Evolutionary conservation across 2,113 vertebrate genomes (phyloP).

Genomic region (Cochlearius cochlearius): DNA sequence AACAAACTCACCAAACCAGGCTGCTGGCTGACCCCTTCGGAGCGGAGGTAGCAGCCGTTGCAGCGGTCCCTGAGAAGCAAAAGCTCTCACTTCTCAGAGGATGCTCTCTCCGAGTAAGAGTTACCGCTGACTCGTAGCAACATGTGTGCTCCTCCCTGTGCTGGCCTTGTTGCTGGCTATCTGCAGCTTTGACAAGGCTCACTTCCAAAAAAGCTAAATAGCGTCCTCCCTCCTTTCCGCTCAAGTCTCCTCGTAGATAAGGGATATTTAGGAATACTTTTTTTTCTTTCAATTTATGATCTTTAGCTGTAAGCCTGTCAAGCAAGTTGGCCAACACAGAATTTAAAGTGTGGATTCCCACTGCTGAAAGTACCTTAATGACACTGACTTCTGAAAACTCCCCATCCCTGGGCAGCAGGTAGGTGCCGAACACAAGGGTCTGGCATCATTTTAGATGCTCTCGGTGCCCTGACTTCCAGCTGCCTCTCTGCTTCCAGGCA

Average conservation of each 20-base stretch:
- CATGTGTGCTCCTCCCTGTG: not conserved
- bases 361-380: not conserved
- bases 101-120: not conserved
- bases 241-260: not conserved
- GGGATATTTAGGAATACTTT: not conserved
- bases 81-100: not conserved
- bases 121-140: accelerated
- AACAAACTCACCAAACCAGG: not conserved
- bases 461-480: not conserved
- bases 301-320: not conserved
- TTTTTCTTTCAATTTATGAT: not conserved
- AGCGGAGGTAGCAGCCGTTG: not conserved
- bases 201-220: not conserved
- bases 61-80: not conserved
- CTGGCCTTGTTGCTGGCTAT: not conserved
- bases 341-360: not conserved
- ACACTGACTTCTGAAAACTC: not conserved
- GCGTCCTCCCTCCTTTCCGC: not conserved
- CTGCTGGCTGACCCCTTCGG: not conserved
- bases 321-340: not conserved
- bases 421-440: not conserved
- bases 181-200: not conserved
- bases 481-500: not conserved
- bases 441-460: not conserved
- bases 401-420: not conserved